phyloP scores from a whole-genome alignment of 2,113 vertebrate genomes.

The Ovibos moschatus region DNA sequence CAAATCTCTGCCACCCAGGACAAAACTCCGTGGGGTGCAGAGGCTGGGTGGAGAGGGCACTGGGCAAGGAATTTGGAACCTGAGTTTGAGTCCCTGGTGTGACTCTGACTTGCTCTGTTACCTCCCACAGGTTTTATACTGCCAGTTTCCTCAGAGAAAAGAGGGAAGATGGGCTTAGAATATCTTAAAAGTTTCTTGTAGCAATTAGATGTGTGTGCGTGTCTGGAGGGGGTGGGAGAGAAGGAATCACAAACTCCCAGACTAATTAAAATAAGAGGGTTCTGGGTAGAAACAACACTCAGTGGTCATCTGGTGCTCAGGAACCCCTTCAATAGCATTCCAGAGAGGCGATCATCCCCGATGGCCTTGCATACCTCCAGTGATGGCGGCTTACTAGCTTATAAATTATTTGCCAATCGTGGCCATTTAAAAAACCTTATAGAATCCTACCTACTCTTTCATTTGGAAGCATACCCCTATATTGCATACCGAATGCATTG shows the following conservation, averaged over 20 bases:
- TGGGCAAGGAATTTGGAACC: neutral
- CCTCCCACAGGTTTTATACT: neutral
- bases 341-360: neutral
- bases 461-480: neutral
- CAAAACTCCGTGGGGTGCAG: neutral
- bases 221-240: neutral
- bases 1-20: neutral
- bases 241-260: neutral
- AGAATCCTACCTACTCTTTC: neutral
- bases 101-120: neutral
- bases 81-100: neutral
- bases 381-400: neutral
- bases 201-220: neutral
- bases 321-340: neutral
- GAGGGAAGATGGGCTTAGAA: neutral
- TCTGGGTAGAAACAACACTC: neutral
- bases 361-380: neutral
- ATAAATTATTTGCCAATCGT: neutral
- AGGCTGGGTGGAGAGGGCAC: neutral
- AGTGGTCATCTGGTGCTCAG: neutral
- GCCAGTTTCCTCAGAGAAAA: neutral
- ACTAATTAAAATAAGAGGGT: neutral
- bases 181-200: neutral
- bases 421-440: neutral
- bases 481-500: neutral